These are phyloP conservation scores for Oscheius sp. DNA, from an alignment of 2,888 invertebrate genomes.

Conservation along the genomic window DNA sequence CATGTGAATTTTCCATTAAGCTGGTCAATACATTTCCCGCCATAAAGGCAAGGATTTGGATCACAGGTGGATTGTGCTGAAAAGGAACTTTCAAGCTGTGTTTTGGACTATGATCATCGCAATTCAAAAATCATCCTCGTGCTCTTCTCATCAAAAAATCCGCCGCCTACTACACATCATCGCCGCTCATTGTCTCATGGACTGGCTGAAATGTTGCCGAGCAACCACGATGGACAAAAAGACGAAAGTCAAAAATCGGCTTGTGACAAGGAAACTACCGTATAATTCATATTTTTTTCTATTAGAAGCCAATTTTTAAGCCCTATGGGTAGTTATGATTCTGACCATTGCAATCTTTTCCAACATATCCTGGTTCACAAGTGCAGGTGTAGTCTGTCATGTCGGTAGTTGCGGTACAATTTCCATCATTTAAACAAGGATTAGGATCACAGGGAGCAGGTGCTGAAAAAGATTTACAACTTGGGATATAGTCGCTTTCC, in stretches of 20 bases:
- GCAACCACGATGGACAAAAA: neutral
- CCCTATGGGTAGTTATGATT: no score
- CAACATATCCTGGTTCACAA: slow-evolving; percentile 1
- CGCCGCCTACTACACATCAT: neutral
- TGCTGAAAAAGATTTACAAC: neutral
- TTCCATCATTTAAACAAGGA: slow-evolving; percentile 45
- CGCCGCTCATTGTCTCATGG: neutral
- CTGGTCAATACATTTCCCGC: slow-evolving; percentile 3
- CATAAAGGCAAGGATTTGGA: slow-evolving; percentile 14
- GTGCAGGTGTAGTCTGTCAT: neutral
- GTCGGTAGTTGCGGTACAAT: slow-evolving; percentile 24
- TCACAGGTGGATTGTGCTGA: neutral
- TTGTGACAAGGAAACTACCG: no score
- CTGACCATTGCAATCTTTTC: neutral
- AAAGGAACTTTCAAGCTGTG: no score
- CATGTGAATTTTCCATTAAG: neutral
- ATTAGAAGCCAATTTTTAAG: no score
- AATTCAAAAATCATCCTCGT: no score
- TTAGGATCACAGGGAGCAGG: slow-evolving; percentile 7
- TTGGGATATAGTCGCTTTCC: no score
- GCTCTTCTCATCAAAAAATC: no score
- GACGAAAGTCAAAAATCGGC: neutral
- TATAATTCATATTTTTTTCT: no score
- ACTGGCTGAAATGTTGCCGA: neutral
- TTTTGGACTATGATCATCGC: no score